phyloP scores from a whole-genome alignment of 2,888 invertebrate species.

The Amorpha juglandis region DNA sequence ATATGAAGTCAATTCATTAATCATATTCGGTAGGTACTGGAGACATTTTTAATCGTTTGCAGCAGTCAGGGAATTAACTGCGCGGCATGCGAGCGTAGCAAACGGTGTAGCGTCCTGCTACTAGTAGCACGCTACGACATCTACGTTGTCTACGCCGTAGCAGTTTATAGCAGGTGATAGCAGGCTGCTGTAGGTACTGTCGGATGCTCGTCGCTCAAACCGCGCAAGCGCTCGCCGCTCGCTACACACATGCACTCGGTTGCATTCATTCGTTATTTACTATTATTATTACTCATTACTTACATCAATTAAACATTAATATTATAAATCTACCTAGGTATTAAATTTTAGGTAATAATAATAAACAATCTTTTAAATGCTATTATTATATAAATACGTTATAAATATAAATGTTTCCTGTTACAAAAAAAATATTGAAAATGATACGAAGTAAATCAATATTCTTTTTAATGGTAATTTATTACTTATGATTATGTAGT shows the following conservation, averaged over 20 bases:
- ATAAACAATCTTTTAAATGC: slow-evolving; percentile 85
- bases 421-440: slow-evolving; percentile 84
- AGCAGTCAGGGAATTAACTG: slow-evolving; percentile 52
- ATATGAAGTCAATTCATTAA: slow-evolving; percentile 84
- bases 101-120: slow-evolving; percentile 45
- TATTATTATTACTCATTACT: slow-evolving; percentile 81
- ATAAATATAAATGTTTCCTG: slow-evolving; percentile 85
- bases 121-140: slow-evolving; percentile 35
- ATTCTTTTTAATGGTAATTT: slow-evolving; percentile 84
- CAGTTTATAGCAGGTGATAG: slow-evolving; percentile 28
- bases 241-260: slow-evolving; percentile 74
- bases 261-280: slow-evolving; percentile 80
- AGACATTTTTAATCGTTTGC: slow-evolving; percentile 69
- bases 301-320: slow-evolving; percentile 84
- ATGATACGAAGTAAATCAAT: slow-evolving; percentile 84
- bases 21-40: slow-evolving; percentile 81
- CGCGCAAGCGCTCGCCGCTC: slow-evolving; percentile 60
- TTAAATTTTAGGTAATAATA: slow-evolving; percentile 85
- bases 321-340: slow-evolving; percentile 80
- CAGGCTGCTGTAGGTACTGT: slow-evolving; percentile 32
- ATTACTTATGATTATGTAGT: slow-evolving; percentile 84
- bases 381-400: slow-evolving; percentile 86
- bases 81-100: slow-evolving; percentile 52
- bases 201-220: slow-evolving; percentile 30
- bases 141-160: slow-evolving; percentile 32